A percentile compares a stretch with the other conserved stretches of the same genome.
Conservation (phyloP, 53 echinoderm and acorn worm species). For the Patiria pectinifera region DNA sequence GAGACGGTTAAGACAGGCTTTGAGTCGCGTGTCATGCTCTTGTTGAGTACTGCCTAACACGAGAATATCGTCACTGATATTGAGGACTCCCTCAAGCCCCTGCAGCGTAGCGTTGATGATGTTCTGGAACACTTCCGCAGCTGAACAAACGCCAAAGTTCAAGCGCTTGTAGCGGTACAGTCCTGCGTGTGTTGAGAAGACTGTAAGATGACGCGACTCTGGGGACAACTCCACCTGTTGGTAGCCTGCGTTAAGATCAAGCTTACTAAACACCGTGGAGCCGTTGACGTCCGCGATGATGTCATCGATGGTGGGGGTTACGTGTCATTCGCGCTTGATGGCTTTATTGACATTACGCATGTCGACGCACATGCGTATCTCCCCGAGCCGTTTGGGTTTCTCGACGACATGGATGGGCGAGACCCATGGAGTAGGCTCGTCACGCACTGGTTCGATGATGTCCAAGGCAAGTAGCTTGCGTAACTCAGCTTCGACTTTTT, state of each 20-base stretch:
- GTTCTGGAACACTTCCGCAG: slow-evolving; percentile 78
- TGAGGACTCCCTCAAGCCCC: slow-evolving; percentile 53
- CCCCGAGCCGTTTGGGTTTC: slow-evolving; percentile 54
- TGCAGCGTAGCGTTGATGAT: slow-evolving; percentile 61
- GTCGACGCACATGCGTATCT: slow-evolving; percentile 63
- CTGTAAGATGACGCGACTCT: slow-evolving; percentile 33
- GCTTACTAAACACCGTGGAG: slow-evolving; percentile 68
- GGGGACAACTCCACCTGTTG: slow-evolving; percentile 72
- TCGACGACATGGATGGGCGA: slow-evolving; percentile 67
- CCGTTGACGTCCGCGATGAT: slow-evolving; percentile 67
- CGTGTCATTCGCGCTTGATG: slow-evolving; percentile 35
- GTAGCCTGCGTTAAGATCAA: slow-evolving; percentile 81
- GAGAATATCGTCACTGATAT: slow-evolving; percentile 29
- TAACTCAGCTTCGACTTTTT: slow-evolving; percentile 68
- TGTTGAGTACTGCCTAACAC: slow-evolving; percentile 47
- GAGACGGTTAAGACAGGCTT: slow-evolving; percentile 59
- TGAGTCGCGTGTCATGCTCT: slow-evolving; percentile 63
- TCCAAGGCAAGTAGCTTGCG: slow-evolving; percentile 61
- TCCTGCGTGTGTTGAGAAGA: slow-evolving; percentile 50
- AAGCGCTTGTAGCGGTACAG: slow-evolving; percentile 70
- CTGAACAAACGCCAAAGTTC: slow-evolving; percentile 69
- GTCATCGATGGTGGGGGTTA: slow-evolving; percentile 75
- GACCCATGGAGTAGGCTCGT: slow-evolving; percentile 73
- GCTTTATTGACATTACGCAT: slow-evolving; percentile 57
- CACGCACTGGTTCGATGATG: slow-evolving; percentile 73